Evolutionary conservation across 1,140 invertebrate species (phyloP), one percentile per base, ranked within the genome.

Genomic region (Xylocopa sonorina): DNA sequence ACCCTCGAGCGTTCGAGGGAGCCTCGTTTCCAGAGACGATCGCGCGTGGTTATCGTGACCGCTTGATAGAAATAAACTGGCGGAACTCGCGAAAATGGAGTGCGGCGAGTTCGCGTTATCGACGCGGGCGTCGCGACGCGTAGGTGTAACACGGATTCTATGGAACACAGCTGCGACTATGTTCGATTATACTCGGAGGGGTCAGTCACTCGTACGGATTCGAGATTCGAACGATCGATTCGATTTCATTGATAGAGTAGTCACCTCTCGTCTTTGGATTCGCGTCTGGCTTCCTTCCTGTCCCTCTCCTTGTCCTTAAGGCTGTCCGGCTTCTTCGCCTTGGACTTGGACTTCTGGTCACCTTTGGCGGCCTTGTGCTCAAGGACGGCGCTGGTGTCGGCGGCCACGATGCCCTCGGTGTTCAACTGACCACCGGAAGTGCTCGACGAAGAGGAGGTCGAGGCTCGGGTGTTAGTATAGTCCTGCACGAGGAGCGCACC

Each of bases 401-500:
- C 81, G 79, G 84, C 80, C 82, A 80, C 64, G 81, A 78, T 66
- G 68, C 38, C 87, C 55, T 81, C 87, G 83, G 84, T 78, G 81
- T 79, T 89, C 60, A 85, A 88, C 66, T 87, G 88, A 55, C 66
- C 83, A 41, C 80, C 73, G 73, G 88, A 83, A 78, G 73, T 74
- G 27, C 84, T 78, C 38, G 78, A 87, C 43, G 90, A 86, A 67
- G 89, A 88, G 27, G 90, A 89, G 74, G 89, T 89, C 55, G 92
- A 89, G 64, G 89, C 87, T 87, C 91, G 90, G 67, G 78, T 89
- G 78, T 88, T 91, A 50, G 90, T 92, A 71, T 93, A 92, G 78
- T 92, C 91, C 91, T 92, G 83, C 68, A 74, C 57, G 81, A 86
- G 69, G 73, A 78, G 68, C 29, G 63, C 27, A 73, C 72, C 78